Evolutionary conservation across 1,140 invertebrate species (phyloP).

Genomic region (Bacillus rossius): DNA sequence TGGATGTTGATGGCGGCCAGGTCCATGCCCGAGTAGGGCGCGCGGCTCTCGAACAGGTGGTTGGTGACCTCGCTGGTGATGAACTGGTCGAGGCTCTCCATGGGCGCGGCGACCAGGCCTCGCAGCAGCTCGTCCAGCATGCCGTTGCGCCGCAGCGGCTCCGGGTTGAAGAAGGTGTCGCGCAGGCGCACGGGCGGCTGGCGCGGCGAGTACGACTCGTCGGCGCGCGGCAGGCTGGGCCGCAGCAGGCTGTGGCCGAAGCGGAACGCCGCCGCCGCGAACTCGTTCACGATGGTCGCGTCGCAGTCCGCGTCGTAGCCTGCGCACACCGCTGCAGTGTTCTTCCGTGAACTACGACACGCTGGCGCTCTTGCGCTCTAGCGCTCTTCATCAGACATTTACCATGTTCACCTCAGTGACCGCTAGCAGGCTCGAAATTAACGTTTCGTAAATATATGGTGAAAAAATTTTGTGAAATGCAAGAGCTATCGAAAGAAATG

Average conservation of each 20-base stretch:
- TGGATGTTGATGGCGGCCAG: conserved; percentile 50
- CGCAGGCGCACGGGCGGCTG: conserved; percentile 45
- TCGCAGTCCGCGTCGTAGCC: conserved; percentile 55
- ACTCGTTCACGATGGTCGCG: conserved; percentile 57
- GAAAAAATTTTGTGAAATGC: no score
- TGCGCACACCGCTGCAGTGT: conserved; percentile 24
- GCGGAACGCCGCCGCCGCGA: conserved; percentile 56
- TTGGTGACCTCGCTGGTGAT: conserved; percentile 50
- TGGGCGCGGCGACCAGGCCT: conserved; percentile 46
- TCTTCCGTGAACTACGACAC: no score
- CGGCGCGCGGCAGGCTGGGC: conserved; percentile 52
- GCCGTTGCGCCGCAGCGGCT: conserved; percentile 47
- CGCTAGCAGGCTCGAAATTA: no score
- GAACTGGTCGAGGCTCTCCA: conserved; percentile 49
- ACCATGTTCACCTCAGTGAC: no score
- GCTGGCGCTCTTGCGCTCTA: no score
- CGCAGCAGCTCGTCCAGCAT: conserved; percentile 48
- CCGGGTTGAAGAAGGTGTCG: conserved; percentile 58
- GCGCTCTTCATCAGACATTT: no score
- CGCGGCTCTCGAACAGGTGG: conserved; percentile 49
- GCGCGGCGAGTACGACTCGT: conserved; percentile 40
- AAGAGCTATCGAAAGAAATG: no score
- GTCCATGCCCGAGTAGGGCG: conserved; percentile 47
- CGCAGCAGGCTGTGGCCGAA: conserved; percentile 61
- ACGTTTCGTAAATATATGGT: no score